Conservation (phyloP, 2,888 invertebrate genomes). For the Lissonota sp. region DNA sequence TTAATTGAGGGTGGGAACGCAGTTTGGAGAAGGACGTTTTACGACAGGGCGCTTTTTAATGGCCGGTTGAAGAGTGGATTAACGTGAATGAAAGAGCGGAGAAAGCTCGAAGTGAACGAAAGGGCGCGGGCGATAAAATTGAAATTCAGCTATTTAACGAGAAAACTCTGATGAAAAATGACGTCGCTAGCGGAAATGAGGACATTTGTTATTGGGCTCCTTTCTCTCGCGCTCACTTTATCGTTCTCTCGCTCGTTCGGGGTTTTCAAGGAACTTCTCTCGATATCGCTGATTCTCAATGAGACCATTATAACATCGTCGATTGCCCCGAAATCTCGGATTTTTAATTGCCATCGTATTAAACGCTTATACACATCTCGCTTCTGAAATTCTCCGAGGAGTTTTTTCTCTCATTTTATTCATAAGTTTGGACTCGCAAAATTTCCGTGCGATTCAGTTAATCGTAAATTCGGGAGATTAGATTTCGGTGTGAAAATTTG, state of each 20-base stretch:
- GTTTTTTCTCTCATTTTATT: too few species aligned
- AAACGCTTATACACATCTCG: too few species aligned
- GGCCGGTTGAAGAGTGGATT: background rate
- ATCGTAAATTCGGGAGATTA: too few species aligned
- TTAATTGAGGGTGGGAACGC: slow-evolving; percentile 36
- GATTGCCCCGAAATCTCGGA: slow-evolving; percentile 21
- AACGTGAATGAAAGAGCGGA: too few species aligned
- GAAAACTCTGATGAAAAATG: slow-evolving; percentile 40
- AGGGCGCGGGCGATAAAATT: slow-evolving; percentile 34
- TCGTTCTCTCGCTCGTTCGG: slow-evolving; percentile 6
- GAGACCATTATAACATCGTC: slow-evolving; percentile 37
- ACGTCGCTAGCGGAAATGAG: slow-evolving; percentile 40
- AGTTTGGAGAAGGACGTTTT: too few species aligned
- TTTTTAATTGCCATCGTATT: slow-evolving; percentile 34
- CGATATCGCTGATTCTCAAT: slow-evolving; percentile 2
- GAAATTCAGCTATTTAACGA: slow-evolving; percentile 46
- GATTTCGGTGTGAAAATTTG: too few species aligned
- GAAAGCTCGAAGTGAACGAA: background rate
- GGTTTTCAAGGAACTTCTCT: background rate
- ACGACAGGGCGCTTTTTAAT: slow-evolving; percentile 12
- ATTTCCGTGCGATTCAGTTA: too few species aligned
- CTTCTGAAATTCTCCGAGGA: too few species aligned
- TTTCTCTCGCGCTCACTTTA: too few species aligned
- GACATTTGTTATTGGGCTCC: slow-evolving; percentile 35
- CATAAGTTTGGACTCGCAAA: too few species aligned